phyloP scores from a whole-genome alignment of 1,140 invertebrate genomes.

The Drosophila mauritiana region DNA sequence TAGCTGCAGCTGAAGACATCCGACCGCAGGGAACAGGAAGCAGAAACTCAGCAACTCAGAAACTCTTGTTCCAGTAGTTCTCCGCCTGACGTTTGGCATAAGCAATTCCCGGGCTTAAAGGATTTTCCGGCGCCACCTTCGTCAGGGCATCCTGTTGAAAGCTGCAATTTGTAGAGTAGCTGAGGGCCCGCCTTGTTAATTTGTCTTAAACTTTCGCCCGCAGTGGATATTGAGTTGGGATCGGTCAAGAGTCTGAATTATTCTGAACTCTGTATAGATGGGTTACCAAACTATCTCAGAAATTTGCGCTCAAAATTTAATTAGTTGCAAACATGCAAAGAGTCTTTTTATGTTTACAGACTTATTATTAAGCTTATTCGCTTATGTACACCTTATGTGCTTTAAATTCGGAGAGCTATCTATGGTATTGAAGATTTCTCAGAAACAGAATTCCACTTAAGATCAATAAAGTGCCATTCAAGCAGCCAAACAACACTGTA shows the following conservation, averaged over 20 bases:
- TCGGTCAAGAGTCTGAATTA: no score
- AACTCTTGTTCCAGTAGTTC: conserved; percentile 48
- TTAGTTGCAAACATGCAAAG: neutral
- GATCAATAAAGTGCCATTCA: conserved; percentile 1
- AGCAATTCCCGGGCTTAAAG: conserved; percentile 50
- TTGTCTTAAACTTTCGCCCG: conserved; percentile 17
- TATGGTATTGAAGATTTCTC: no score
- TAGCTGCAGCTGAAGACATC: conserved; percentile 35
- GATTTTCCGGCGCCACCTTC: conserved; percentile 37
- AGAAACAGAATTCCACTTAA: conserved; percentile 8
- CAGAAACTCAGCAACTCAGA: conserved; percentile 12
- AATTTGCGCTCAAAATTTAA: neutral
- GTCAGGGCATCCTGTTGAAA: conserved; percentile 22
- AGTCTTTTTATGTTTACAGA: no score
- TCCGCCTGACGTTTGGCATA: conserved; percentile 32
- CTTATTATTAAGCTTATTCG: no score
- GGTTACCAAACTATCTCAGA: neutral
- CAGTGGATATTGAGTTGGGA: conserved; percentile 18
- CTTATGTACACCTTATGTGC: neutral
- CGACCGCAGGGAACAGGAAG: conserved; percentile 38
- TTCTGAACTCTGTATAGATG: neutral
- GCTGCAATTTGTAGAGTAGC: conserved; percentile 21
- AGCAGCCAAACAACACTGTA: conserved; percentile 11
- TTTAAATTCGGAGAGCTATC: neutral
- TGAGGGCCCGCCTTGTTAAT: conserved; percentile 25